Evolutionary conservation across 2,888 invertebrate genomes (phyloP), one percentile per base, ranked within the genome.

Genomic region (Drosophila parthenogenetica): DNA sequence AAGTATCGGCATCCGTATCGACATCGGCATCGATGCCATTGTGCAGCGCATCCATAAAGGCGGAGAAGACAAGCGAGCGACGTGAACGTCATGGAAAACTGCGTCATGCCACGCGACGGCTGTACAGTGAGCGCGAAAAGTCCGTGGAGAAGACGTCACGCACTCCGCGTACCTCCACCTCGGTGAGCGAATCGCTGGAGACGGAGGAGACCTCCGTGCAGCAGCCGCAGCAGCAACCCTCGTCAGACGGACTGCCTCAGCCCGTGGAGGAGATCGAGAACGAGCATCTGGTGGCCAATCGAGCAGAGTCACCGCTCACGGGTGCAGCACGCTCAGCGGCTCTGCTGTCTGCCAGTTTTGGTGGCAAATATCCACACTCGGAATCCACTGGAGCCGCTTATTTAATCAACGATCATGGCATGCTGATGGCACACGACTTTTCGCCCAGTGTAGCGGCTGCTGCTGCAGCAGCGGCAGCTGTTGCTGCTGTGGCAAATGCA

Each of bases 181-280:
- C 54, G 0, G 17, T 17, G 5, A 54, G 8, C 14, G 70, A 57
- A 13, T n/a, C 22, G 4, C 54, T 35, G 5, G 51, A 54, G 2
- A 22, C 5, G 2, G 49, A 43, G 22, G 7, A 37, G 10, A 49
- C 35, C 2, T 5, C 1, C 29, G 29, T 29, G 42, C 49, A 19
- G 22, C 13, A 29, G 16, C 29, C 7, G 71, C 71, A 8, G 53
- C 57, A 45, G 54, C 64, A 11, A 17, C 14, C 48, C 5, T 17
- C 14, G n/a, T 17, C 53, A 5, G 68, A 43, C 19, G 55, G 35
- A 2, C 17, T 88, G 64, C 89, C 90, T 5, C 88, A 90, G 63
- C 77, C 89, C n/a, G 78, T 90, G 22, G 91, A 89, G 39, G 91
- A 91, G 76, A 91, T 91, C 13, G 90, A 91, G 70, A 87, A 76